Evolutionary conservation across 2,888 invertebrate species (phyloP), one percentile per base, ranked within the genome.

Genomic region (Matsumyia berberina): DNA sequence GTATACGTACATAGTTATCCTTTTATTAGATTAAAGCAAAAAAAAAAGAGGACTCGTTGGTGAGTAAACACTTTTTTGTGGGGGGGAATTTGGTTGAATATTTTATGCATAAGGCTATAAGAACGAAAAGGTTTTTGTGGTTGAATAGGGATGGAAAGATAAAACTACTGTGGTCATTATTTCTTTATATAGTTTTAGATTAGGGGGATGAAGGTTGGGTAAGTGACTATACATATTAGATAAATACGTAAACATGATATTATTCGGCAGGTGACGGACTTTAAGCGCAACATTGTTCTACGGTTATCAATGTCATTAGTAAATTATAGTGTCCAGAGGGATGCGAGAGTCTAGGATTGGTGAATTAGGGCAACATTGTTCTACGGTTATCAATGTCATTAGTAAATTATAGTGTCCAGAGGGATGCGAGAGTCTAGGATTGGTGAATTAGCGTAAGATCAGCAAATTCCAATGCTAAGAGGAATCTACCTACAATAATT

Each of bases 21-120:
- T 60, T 73, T 78, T 62, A 72, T 78, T 78, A 35, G 53, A 78
- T 72, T 72, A 60, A 31, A 44, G 19, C 53, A 29, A 9, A 39
- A 67, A 66, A 77, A 73, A 24, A 49, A 42, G 53, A 49, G 49
- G 53, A 44, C 49, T 73, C 39, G 17, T 57, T 55, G 39, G 66
- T 51, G 49, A 72, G 46, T 39, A 42, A 37, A 53, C 44, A 60
- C 7, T 64, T 79, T 44, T 35, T 58, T 8, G 7, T 6, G 46
- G 1, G 37, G 19, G 33, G 24, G 60, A 11, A 19, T 69, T 62
- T 60, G 24, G 39, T 53, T 62, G 12, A 35, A 49, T 39, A 12
- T 60, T 67, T 35, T 44, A 53, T 69, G 33, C n/a, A 35, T 46
- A 33, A 19, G 6, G 9, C 15, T 19, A 2, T 7, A 55, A 5